Percentiles rank a stretch among this genome's conserved stretches.
These are phyloP conservation scores for Andrena marginata DNA, from an alignment of 2,888 invertebrate genomes.

Conservation along the genomic window DNA sequence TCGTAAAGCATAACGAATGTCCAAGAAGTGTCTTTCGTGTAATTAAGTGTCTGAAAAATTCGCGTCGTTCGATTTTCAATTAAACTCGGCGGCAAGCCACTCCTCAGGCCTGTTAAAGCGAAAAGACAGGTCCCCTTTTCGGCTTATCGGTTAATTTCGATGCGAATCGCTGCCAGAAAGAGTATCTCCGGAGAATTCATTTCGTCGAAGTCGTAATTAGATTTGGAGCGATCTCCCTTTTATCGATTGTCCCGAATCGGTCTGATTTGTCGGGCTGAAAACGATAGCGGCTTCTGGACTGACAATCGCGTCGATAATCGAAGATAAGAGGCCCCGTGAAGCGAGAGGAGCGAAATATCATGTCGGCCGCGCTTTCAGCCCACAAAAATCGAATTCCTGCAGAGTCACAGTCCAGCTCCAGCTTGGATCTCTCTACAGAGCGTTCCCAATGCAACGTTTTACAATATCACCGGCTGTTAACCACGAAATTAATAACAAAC, in stretches of 20 bases:
- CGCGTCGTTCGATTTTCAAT: not conserved
- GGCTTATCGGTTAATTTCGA: not conserved
- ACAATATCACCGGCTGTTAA: not conserved
- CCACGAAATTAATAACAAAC: not conserved
- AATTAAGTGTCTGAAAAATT: not conserved
- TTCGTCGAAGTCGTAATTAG: slow-evolving; percentile 15
- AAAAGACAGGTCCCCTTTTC: too few relatives aligned
- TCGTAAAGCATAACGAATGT: not conserved
- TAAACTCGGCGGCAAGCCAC: not conserved
- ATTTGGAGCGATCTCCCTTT: slow-evolving; percentile 2
- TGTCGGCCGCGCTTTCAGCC: slow-evolving; percentile 49
- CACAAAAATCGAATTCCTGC: slow-evolving; percentile 71
- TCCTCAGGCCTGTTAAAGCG: too few relatives aligned
- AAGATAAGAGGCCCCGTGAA: slow-evolving; percentile 28
- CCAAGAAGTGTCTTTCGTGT: not conserved
- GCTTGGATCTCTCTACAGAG: slow-evolving; percentile 20
- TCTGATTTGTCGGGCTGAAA: slow-evolving; percentile 41
- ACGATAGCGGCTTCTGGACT: slow-evolving; percentile 52
- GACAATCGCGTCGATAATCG: slow-evolving; percentile 55
- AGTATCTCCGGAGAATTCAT: not conserved
- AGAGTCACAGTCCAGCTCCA: slow-evolving; percentile 70
- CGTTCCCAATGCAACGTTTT: slow-evolving; percentile 30
- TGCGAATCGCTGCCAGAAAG: not conserved
- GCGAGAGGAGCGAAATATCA: slow-evolving; percentile 41
- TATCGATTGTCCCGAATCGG: not conserved